Percentiles rank a stretch among this genome's conserved stretches.
Evolutionary conservation across 2,888 invertebrate genomes (phyloP).

Genomic region (Callimorpha dominula): DNA sequence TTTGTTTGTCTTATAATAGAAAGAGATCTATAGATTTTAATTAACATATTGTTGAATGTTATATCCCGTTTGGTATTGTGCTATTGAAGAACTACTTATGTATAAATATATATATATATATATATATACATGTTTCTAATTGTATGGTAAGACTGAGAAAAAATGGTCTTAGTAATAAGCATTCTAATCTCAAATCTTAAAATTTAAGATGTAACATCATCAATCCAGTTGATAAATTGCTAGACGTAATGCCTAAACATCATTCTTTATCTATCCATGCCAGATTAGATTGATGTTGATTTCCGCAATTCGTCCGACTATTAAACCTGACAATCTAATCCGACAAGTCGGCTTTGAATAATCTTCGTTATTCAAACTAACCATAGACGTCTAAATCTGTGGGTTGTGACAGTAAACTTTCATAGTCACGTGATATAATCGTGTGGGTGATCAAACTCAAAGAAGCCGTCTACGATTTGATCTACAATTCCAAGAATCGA

Average conservation of each 20-base stretch:
- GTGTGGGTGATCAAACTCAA: conserved; percentile 8
- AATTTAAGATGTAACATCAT: neutral
- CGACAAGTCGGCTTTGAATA: neutral
- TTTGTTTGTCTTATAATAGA: conserved; percentile 24
- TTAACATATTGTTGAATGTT: conserved; percentile 38
- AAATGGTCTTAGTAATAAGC: neutral
- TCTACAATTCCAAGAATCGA: conserved; percentile 40
- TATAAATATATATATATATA: conserved; percentile 6
- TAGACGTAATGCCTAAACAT: neutral
- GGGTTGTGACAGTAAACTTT: conserved; percentile 6
- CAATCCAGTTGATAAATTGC: neutral
- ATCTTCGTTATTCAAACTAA: neutral
- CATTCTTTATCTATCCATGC: neutral
- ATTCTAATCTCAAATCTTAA: neutral
- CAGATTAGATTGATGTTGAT: neutral
- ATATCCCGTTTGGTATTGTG: conserved; percentile 31
- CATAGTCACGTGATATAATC: conserved; percentile 11
- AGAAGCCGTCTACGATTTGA: conserved; percentile 18
- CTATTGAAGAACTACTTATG: conserved; percentile 22
- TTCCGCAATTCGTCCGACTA: neutral
- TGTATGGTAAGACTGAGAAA: conserved; percentile 1
- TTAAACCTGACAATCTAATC: conserved; percentile 2
- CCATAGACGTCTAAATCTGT: neutral
- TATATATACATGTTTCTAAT: neutral
- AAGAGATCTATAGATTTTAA: conserved; percentile 34